Conservation (phyloP, 2,888 invertebrate species). For the Ophion ventricosus region DNA sequence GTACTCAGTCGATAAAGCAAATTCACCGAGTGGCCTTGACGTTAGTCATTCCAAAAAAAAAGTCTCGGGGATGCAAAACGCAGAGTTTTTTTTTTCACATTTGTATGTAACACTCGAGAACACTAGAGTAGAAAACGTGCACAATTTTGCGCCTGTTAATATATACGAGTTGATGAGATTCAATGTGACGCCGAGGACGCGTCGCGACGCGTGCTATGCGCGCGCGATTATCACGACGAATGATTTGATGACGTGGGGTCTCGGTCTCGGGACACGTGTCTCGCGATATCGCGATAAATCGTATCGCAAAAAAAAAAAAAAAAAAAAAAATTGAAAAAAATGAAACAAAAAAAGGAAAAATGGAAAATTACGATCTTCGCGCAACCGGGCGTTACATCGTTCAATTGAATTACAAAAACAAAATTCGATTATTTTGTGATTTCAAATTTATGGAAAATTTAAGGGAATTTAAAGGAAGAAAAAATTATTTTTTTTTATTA, state of each 20-base stretch:
- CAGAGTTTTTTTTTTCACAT: not conserved
- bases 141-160: slow-evolving; percentile 2
- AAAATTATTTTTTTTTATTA: no score
- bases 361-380: no score
- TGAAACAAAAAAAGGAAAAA: no score
- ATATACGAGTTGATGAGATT: slow-evolving; percentile 41
- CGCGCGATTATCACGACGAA: not conserved
- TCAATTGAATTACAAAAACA: no score
- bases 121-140: no score
- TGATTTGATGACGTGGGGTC: not conserved
- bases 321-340: no score
- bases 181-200: slow-evolving; percentile 45
- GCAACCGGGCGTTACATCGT: no score
- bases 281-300: not conserved
- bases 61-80: not conserved
- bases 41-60: not conserved
- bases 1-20: not conserved
- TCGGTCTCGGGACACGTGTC: not conserved
- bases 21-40: not conserved
- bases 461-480: no score
- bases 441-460: no score
- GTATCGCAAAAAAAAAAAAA: not conserved
- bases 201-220: slow-evolving; percentile 26
- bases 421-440: no score
- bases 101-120: not conserved